phyloP scores from a whole-genome alignment of 2,113 vertebrate genomes.

The Bubalus kerabau region DNA sequence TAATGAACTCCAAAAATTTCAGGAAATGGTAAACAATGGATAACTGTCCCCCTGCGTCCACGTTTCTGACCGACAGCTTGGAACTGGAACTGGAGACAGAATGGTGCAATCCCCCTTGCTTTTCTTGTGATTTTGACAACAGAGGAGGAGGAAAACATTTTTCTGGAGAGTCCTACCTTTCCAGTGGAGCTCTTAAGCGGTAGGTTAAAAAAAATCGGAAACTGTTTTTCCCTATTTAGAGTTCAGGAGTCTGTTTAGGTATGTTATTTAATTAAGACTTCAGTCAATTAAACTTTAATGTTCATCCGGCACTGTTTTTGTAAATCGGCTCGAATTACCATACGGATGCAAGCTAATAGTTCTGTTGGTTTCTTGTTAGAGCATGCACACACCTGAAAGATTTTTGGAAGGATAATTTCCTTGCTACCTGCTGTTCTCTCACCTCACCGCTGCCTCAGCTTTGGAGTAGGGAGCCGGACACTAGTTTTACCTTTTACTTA shows the following conservation, averaged over 20 bases:
- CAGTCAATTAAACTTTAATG: background rate
- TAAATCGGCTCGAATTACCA: background rate
- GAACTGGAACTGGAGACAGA: slow-evolving; percentile 80
- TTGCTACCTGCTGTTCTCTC: background rate
- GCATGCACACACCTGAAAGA: background rate
- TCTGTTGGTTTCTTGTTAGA: background rate
- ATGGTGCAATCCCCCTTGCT: slow-evolving; percentile 79
- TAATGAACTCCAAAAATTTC: slow-evolving; percentile 23
- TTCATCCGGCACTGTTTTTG: background rate
- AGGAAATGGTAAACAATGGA: slow-evolving; percentile 81
- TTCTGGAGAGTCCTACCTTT: slow-evolving; percentile 85
- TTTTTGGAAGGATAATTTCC: background rate
- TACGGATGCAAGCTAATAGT: background rate
- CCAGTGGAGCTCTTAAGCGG: slow-evolving; percentile 91
- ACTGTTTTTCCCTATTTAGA: background rate
- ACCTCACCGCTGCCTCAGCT: background rate
- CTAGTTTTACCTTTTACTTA: background rate
- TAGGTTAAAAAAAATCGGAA: slow-evolving; percentile 55
- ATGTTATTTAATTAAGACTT: background rate
- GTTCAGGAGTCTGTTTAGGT: background rate
- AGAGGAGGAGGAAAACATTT: slow-evolving; percentile 79
- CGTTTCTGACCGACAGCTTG: slow-evolving; percentile 81
- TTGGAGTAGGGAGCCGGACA: background rate
- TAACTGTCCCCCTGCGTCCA: slow-evolving; percentile 78
- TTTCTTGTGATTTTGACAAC: slow-evolving; percentile 85